These are phyloP conservation scores for Mesaphorura yosii DNA, from an alignment of 1,140 invertebrate genomes.

Conservation along the genomic window DNA sequence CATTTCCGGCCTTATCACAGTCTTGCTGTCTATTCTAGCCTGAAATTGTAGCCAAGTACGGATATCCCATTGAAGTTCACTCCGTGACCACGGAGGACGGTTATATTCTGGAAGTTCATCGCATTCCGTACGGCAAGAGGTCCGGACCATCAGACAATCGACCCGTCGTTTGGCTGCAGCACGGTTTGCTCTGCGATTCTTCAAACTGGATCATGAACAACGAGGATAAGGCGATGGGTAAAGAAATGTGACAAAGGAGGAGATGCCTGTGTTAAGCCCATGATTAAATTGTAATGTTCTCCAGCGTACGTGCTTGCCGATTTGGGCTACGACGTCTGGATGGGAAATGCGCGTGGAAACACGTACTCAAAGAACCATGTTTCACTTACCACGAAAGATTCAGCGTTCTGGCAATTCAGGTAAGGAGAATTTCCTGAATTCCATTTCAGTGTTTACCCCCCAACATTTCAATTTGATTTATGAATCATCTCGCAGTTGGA, in stretches of 20 bases:
- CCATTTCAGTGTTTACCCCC: background rate
- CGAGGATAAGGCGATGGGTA: slow-evolving; percentile 31
- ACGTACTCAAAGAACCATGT: slow-evolving; percentile 38
- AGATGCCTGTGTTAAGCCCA: no score
- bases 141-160: background rate
- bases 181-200: slow-evolving; percentile 33
- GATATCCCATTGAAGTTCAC: slow-evolving; percentile 9
- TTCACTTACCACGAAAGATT: slow-evolving; percentile 26
- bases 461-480: background rate
- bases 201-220: slow-evolving; percentile 35
- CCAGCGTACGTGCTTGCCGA: slow-evolving; percentile 49
- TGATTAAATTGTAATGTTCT: no score
- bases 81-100: slow-evolving; percentile 45
- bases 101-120: slow-evolving; percentile 47
- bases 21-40: slow-evolving; percentile 21
- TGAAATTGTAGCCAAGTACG: slow-evolving; percentile 6
- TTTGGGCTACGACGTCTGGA: slow-evolving; percentile 62
- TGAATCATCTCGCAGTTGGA: slow-evolving; percentile 18
- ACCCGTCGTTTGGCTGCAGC: slow-evolving; percentile 7
- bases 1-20: background rate
- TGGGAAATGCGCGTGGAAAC: slow-evolving; percentile 36
- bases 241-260: no score
- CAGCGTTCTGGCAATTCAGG: slow-evolving; percentile 34
- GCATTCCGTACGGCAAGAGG: slow-evolving; percentile 40
- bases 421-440: slow-evolving; percentile 13